Evolutionary conservation across 2,888 invertebrate species (phyloP), one percentile per base, ranked within the genome.

Genomic region (Pachymerium ferrugineum): DNA sequence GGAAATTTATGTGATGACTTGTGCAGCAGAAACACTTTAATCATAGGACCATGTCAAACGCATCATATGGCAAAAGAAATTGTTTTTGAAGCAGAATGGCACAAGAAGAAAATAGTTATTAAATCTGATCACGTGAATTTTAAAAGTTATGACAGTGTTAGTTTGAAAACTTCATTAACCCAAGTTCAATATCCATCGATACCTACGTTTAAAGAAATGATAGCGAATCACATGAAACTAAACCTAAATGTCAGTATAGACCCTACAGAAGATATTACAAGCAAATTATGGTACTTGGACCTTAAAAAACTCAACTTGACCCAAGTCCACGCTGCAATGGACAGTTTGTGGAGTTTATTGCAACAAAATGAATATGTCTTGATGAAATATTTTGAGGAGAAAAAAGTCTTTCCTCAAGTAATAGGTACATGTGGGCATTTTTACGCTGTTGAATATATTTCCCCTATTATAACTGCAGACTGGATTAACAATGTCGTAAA

Each of bases 291-390:
- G 73, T 38, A 25, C 2, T 70, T 10, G 35, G 33, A 70, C 19
- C n/a, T 70, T 25, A n/a, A 70, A 31, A n/a, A 70, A 19, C 6
- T 70, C 16, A 22, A 30, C 16, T 3, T 8, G n/a, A n/a, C 28
- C 12, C 68, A 1, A 68, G 8, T 30, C 10, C 29, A n/a, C 14
- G 69, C 74, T 33, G 74, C 87, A 80, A 87, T 88, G 85, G 85
- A 86, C 76, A 87, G 87, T 79, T 81, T 89, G 4, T 89, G 88
- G 88, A 82, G 85, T 47, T 81, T 90, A 28, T 79, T 88, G 0
- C 87, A 88, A 79, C 88, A 89, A 78, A 87, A 88, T 79, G 90
- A 90, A 80, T 90, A 89, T 81, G 80, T 89, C 2, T 82, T 88
- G 70, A 85, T 87, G 35, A 83, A 85, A 67, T 80, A 88, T 70